Evolutionary conservation across 35 echinoderm and acorn worm species (phyloP), one percentile per base, ranked within the genome.

Genomic region (Diadema setosum): DNA sequence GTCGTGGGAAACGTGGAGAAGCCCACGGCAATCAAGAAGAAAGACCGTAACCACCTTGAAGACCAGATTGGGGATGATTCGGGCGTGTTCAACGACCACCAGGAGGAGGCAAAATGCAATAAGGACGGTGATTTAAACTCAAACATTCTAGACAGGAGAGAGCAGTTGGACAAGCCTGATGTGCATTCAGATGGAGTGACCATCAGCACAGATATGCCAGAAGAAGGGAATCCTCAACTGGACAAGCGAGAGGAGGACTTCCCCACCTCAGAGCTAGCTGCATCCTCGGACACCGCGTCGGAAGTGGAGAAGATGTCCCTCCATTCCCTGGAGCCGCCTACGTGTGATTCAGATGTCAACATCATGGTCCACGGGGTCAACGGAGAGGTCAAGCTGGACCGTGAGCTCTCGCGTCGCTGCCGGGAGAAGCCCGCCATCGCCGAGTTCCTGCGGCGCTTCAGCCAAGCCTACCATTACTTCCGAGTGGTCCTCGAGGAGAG

Each of bases 381-480:
- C 44, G 45, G 52, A 25, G 30, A 59, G 52, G 15, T 83, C 63
- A 33, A 57, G 34, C 60, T 75, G 16, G 61, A 70, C 21, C n/a
- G 63, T 73, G 55, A 82, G 35, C 81, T 90, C 5, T 42, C 40
- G 14, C 45, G 76, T 0, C 17, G 75, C 14, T 81, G 85, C 20
- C 21, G 50, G 17, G 75, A 84, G 11, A 83, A 87, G 33, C 84
- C 85, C 0, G 75, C 75, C 29, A 44, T 73, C 15, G 42, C 58
- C n/a, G 91, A 80, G 30, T 93, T 93, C 36, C 59, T 93, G 18
- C 75, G 87, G 31, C 58, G 91, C 11, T 93, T 87, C 45, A 55
- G 78, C 42, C 86, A 86, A n/a, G 91, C 91, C 0, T 93, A 87
- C 60, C 73, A 93, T 24, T 93, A 82, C 46, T 93, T 93, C 75